Percentiles rank a stretch among this genome's conserved stretches.
Conservation (phyloP, 1,140 invertebrate genomes). For the Anthonomus grandis region DNA sequence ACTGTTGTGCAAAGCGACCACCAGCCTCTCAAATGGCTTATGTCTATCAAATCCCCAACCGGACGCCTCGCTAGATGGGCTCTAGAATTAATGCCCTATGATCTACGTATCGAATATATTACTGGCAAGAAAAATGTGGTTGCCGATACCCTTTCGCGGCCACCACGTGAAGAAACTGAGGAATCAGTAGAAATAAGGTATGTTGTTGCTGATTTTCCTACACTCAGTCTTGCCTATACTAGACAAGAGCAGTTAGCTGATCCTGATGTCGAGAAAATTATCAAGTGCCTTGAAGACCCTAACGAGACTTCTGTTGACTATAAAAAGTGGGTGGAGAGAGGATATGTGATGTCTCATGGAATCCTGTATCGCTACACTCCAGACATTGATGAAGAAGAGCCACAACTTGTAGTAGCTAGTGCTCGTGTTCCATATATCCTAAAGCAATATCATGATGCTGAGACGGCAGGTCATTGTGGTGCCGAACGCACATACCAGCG, state of each 20-base stretch:
- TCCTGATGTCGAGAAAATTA: constrained; percentile 11
- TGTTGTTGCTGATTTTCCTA: neutral
- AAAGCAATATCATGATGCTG: constrained; percentile 30
- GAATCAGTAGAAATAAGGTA: neutral
- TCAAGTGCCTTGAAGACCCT: constrained; percentile 4
- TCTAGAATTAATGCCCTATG: constrained; percentile 19
- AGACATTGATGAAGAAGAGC: constrained; percentile 36
- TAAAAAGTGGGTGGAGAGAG: constrained; percentile 18
- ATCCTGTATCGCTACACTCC: constrained; percentile 33
- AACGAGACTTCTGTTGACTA: neutral
- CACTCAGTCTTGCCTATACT: neutral
- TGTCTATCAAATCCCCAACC: constrained; percentile 47
- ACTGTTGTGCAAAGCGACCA: constrained; percentile 48
- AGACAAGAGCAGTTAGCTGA: constrained; percentile 20
- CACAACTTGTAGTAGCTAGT: constrained; percentile 34
- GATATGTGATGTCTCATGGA: constrained; percentile 35
- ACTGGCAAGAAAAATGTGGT: constrained; percentile 21
- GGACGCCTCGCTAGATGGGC: constrained; percentile 51
- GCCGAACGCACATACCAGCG: constrained; percentile 16
- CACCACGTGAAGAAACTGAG: neutral
- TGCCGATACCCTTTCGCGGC: constrained; percentile 25
- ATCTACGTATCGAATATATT: constrained; percentile 23
- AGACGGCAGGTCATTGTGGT: constrained; percentile 35
- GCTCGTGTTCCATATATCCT: constrained; percentile 21
- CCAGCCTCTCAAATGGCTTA: constrained; percentile 52